Evolutionary conservation across 2,113 vertebrate species (phyloP).

Genomic region (Ptyas mucosa): DNA sequence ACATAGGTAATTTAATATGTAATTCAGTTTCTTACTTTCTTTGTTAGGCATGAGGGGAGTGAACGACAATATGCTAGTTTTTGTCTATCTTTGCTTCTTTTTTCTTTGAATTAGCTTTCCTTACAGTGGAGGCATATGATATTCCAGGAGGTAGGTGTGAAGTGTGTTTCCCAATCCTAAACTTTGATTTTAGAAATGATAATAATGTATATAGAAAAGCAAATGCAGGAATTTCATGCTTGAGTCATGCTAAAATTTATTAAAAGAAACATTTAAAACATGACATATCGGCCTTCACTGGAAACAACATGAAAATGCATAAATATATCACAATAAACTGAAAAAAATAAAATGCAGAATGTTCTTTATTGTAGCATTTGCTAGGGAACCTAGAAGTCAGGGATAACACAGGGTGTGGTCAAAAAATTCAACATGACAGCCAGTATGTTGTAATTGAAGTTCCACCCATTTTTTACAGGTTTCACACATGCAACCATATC

Average conservation of each 20-base stretch:
- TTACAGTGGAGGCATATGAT: slow-evolving; percentile 68
- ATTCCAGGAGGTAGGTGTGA: slow-evolving; percentile 73
- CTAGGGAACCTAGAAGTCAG: not conserved
- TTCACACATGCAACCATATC: not conserved
- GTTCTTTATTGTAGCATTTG: not conserved
- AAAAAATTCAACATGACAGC: not conserved
- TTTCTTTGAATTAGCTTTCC: slow-evolving; percentile 69
- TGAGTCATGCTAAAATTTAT: not conserved
- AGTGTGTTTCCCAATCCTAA: slow-evolving; percentile 47
- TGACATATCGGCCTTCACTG: not conserved
- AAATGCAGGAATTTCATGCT: slow-evolving; percentile 1
- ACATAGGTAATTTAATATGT: not conserved
- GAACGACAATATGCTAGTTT: slow-evolving; percentile 26
- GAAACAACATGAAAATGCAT: not conserved
- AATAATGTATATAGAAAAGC: slow-evolving; percentile 25
- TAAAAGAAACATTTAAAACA: not conserved
- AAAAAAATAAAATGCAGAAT: not conserved
- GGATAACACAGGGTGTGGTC: not conserved
- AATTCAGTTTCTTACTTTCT: slow-evolving; percentile 25
- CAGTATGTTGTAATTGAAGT: not conserved
- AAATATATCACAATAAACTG: not conserved
- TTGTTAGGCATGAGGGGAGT: slow-evolving; percentile 13
- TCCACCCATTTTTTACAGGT: not conserved
- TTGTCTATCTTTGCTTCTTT: slow-evolving; percentile 57
- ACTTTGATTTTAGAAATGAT: slow-evolving; percentile 39